Evolutionary conservation across 2,797 vertebrate species (phyloP).

Genomic region (Cryptoblepharus egeriae): DNA sequence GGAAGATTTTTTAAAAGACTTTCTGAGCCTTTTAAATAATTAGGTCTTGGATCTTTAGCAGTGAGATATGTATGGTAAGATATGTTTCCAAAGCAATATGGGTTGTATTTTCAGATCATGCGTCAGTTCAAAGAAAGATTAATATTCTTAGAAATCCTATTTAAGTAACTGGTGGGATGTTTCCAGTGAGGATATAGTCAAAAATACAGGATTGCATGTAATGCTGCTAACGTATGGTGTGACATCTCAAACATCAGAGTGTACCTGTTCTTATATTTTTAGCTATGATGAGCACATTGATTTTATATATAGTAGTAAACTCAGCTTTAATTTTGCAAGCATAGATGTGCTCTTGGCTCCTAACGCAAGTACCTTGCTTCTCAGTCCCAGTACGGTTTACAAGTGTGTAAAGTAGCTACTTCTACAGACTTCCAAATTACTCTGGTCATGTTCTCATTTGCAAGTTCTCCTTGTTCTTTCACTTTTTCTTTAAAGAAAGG

Average conservation of each 20-base stretch:
- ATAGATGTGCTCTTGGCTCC: background rate
- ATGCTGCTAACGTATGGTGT: constrained; percentile 6
- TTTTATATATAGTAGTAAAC: constrained; percentile 26
- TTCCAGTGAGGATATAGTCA: constrained; percentile 43
- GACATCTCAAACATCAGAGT: constrained; percentile 13
- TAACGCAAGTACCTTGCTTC: background rate
- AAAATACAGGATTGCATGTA: constrained; percentile 51
- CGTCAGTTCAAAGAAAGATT: constrained; percentile 54
- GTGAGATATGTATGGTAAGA: background rate
- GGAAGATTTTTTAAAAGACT: background rate
- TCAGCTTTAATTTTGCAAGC: constrained; percentile 4
- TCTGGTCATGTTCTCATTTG: background rate
- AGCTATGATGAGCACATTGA: background rate
- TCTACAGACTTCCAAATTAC: background rate
- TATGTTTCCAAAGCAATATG: constrained; percentile 59
- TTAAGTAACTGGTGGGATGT: constrained; percentile 42
- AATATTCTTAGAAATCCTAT: constrained; percentile 63
- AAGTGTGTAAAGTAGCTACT: background rate
- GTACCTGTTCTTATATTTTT: constrained; percentile 17
- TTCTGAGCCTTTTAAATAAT: background rate
- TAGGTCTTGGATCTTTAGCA: background rate
- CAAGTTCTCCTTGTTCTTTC: background rate
- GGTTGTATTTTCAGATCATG: constrained; percentile 52
- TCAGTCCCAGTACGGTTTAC: background rate
- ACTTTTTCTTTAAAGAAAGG: background rate